These are phyloP conservation scores for Lasioglossum oenotherae DNA, from an alignment of 2,888 invertebrate species.

Conservation along the genomic window DNA sequence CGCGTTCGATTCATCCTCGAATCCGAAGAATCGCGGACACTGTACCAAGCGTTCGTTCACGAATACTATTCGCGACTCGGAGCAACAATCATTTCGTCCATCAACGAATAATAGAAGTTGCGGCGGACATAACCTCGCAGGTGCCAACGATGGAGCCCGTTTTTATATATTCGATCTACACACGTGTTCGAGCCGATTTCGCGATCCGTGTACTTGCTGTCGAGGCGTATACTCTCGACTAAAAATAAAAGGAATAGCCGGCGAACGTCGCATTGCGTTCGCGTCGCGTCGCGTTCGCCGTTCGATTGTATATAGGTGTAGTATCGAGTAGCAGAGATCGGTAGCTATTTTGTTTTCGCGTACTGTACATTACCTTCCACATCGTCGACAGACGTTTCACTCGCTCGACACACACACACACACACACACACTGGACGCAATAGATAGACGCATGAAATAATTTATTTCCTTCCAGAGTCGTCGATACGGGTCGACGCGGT, in stretches of 20 bases:
- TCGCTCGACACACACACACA: conserved; percentile 6
- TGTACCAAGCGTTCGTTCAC: not conserved
- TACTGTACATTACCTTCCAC: conserved; percentile 25
- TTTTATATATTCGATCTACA: conserved; percentile 38
- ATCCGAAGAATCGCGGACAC: not conserved
- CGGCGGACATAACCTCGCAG: conserved; percentile 31
- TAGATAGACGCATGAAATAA: conserved; percentile 30
- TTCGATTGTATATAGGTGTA: conserved; percentile 39
- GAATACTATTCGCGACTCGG: conserved; percentile 16
- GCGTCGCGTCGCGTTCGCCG: not conserved
- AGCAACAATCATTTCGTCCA: conserved; percentile 50
- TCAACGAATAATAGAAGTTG: conserved; percentile 47
- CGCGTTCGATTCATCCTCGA: not conserved
- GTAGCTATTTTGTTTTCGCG: conserved; percentile 39
- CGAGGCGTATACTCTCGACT: not conserved
- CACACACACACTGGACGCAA: not conserved
- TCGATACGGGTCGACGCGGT: conserved; percentile 16
- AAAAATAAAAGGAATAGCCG: not conserved
- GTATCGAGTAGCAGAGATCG: conserved; percentile 27
- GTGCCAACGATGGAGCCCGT: conserved; percentile 52
- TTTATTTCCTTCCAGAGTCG: conserved; percentile 36
- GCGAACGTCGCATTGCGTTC: not conserved
- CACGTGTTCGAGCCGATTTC: conserved; percentile 28
- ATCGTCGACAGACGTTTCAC: not conserved
- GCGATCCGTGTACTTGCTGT: not conserved